Evolutionary conservation across 2,113 vertebrate species (phyloP), one percentile per base, ranked within the genome.

Genomic region (Erinaceus europaeus): DNA sequence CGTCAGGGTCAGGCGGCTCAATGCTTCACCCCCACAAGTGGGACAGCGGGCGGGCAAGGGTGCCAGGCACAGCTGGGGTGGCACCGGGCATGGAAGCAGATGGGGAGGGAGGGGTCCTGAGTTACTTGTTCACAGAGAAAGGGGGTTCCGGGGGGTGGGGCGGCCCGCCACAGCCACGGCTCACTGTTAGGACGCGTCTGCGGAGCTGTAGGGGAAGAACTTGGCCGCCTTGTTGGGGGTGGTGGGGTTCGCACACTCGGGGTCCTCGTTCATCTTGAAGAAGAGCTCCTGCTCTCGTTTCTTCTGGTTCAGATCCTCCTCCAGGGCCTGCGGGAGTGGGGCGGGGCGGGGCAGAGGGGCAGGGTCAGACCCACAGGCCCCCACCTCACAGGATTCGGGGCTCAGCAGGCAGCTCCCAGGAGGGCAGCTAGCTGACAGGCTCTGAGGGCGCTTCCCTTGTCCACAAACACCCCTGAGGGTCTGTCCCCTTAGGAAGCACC

Each of bases 281-380:
- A 99, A 99, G 84, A 96, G 95, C 94, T 99, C 99, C 96, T 99
- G 99, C 46, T 99, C 99, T 12, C 79, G 96, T 59, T 98, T 99
- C 97, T 97, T 99, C 94, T 97, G 96, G 84, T 96, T 98, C 82
- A 99, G 94, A 72, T 99, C 98, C 0, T 99, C 98, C 94, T 99
- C 99, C 72, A 99, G 97, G 32, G 97, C 97, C 99, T 99, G 2
- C n/a, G n/a, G n/a, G n/a, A n/a, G n/a, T n/a, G n/a, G n/a, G n/a
- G 64, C 32, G 59, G 38, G 89, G 25, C 55, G 25, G 21, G 44
- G 71, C 15, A 68, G 65, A 75, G 2, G 18, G 21, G 18, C 4
- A 8, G 17, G 34, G 32, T 36, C 17, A 21, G 34, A 55, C 20
- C 7, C 7, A 20, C 8, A 21, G 4, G 52, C n/a, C 20, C 25